Evolutionary conservation across 1,140 invertebrate species (phyloP).

Genomic region (Araneus ventricosus): DNA sequence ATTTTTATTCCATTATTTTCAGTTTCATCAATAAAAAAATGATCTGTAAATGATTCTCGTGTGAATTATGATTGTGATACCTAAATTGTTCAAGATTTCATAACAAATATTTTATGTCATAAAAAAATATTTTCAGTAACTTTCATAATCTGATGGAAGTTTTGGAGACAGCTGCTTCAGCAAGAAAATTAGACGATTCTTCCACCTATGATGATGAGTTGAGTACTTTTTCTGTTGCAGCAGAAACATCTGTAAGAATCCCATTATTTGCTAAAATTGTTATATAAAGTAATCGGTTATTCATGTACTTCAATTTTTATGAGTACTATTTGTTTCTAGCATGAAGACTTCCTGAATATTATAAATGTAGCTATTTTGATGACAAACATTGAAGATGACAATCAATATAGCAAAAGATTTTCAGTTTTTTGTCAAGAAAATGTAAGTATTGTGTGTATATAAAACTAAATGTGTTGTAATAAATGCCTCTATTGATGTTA

Average conservation of each 20-base stretch:
- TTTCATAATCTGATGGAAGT: constrained; percentile 68
- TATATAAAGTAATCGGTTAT: not conserved
- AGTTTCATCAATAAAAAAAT: no score
- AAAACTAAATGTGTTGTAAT: not conserved
- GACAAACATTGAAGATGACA: constrained; percentile 69
- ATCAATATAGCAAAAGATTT: constrained; percentile 64
- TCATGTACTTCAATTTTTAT: not conserved
- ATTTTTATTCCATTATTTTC: not conserved
- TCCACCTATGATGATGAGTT: constrained; percentile 53
- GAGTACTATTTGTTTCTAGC: constrained; percentile 32
- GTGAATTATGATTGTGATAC: no score
- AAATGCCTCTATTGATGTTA: not conserved
- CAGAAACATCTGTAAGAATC: constrained; percentile 45
- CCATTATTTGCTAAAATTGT: not conserved
- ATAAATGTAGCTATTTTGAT: constrained; percentile 75
- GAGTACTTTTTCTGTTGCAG: not conserved
- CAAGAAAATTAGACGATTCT: constrained; percentile 58
- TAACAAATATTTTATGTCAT: not conserved
- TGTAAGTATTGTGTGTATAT: constrained; percentile 50
- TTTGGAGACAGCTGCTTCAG: constrained; percentile 58
- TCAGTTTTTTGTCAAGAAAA: constrained; percentile 66
- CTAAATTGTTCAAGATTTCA: not conserved
- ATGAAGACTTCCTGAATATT: constrained; percentile 67
- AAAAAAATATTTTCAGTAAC: constrained; percentile 57
- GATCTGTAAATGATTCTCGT: no score